Evolutionary conservation across 1,140 invertebrate genomes (phyloP), one percentile per base, ranked within the genome.

Genomic region (Eueides isabella): DNA sequence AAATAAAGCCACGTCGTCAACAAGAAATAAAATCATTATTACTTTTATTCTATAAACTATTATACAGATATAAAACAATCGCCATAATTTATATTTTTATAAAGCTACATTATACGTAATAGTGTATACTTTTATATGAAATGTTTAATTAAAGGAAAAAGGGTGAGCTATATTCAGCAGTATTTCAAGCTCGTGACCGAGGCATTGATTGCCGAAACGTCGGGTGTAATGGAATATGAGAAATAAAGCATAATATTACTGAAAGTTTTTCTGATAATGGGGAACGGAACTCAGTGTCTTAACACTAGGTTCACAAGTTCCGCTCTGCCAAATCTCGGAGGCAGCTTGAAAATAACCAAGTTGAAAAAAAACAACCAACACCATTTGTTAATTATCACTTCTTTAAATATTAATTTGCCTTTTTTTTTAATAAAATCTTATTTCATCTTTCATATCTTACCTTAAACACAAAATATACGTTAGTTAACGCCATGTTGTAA

Each of bases 111-210:
- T 55, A 23, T 55, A 55, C 7, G 2, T 55, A 26, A 55, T 55
- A 55, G 0, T 26, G 19, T 23, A 55, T 23, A 23, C 2, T 55
- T 26, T 19, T 23, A 23, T 55, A 55, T 26, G 19, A 55, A 55
- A 55, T 55, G 48, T 19, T 55, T 55, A 55, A 55, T 55, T 55
- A 23, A 55, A 55, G 23, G 9, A 11, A 55, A 55, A 55, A 44
- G 48, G 19, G 48, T 55, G 48, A 55, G 48, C 48, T 55, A 23
- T 55, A 55, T 55, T 19, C 48, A 19, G 48, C 48, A 55, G 48
- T 55, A 55, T 55, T 55, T 55, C 23, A 26, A 55, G 48, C 48
- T 55, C 48, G 48, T 55, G 48, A 55, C 48, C 48, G 48, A 55
- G 48, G 48, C 48, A 55, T 55, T 55, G 19, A 55, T 55, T 55